Evolutionary conservation across 2,888 invertebrate genomes (phyloP), one percentile per base, ranked within the genome.

Genomic region (Amblyjoppa proteus): DNA sequence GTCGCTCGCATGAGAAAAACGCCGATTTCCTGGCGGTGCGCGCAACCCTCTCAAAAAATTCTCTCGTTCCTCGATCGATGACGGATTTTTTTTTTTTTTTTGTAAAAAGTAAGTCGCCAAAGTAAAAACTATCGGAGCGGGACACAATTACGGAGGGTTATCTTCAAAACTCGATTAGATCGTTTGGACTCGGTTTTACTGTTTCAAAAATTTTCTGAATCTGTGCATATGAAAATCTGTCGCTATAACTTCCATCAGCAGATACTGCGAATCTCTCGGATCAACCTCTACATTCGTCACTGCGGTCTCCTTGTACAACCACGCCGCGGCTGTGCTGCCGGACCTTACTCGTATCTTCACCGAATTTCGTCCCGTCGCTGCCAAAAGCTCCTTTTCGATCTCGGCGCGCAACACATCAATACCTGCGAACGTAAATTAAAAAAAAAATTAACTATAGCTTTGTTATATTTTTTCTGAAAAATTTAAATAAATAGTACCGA

Each of bases 261-360:
- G 93, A 85, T 94, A 95, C 88, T 96, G 95, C 2, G 93, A 89
- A 91, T 96, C 93, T 9, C 94, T 89, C 0, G 94, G 91, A 92
- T 96, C 96, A 3, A 95, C 94, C 51, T 92, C 90, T 1, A 94
- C 94, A 20, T 94, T 91, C 2, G 94, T 94, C 3, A 97, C 96
- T 0, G 96, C 95, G 0, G 96, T 94, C 91, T 97, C 95, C 90
- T 96, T 96, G 88, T 96, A 95, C 31, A 97, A 91, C 97, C 97
- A 97, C 0, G 95, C 94, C 90, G 94, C 94, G 91, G 95, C 95
- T 2, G 92, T 90, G n/a, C 96, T 95, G 28, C 96, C 96, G 85
- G 94, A 95, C 74, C 94, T 94, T n/a, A 96, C 95, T 80, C 95
- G 94, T 87, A 97, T 95, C 71, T 93, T 95, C 70, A 96, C 93